phyloP scores from a whole-genome alignment of 2,888 invertebrate species.

The Rugalucina vietnamica region DNA sequence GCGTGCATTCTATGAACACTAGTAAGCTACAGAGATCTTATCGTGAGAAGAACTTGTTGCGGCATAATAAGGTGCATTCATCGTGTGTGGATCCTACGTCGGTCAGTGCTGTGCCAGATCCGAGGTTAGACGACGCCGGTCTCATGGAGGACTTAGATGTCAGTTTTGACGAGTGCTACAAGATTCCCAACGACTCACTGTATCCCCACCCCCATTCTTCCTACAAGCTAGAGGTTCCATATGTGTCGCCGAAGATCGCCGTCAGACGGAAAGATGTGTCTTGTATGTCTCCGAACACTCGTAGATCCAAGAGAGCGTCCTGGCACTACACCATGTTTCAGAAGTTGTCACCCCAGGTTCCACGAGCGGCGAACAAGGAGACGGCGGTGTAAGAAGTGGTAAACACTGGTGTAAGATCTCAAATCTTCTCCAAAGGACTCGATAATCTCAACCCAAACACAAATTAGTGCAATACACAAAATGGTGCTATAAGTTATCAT shows the following conservation, averaged over 20 bases:
- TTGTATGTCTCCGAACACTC: constrained; percentile 58
- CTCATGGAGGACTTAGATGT: neutral
- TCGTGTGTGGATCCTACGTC: neutral
- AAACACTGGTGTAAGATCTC: neutral
- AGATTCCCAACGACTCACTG: constrained; percentile 59
- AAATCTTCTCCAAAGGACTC: neutral
- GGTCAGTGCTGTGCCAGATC: neutral
- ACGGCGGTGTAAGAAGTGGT: constrained; percentile 49
- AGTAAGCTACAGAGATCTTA: constrained; percentile 54
- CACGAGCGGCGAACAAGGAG: constrained; percentile 52
- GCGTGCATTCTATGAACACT: neutral
- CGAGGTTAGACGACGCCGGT: constrained; percentile 3
- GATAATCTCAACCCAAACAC: constrained; percentile 20
- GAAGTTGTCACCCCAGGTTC: constrained; percentile 58
- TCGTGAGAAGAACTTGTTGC: constrained; percentile 57
- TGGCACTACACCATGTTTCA: constrained; percentile 70
- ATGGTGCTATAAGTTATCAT: constrained; percentile 57
- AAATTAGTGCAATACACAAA: constrained; percentile 60
- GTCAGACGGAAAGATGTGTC: constrained; percentile 39
- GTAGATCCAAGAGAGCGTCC: constrained; percentile 63
- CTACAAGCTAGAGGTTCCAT: constrained; percentile 52
- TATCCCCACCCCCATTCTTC: constrained; percentile 64
- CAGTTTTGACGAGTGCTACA: constrained; percentile 55
- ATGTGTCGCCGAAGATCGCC: constrained; percentile 54
- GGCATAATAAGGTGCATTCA: constrained; percentile 11